Evolutionary conservation across 2,113 vertebrate species (phyloP).

Genomic region (Pachypanchax playfairii): DNA sequence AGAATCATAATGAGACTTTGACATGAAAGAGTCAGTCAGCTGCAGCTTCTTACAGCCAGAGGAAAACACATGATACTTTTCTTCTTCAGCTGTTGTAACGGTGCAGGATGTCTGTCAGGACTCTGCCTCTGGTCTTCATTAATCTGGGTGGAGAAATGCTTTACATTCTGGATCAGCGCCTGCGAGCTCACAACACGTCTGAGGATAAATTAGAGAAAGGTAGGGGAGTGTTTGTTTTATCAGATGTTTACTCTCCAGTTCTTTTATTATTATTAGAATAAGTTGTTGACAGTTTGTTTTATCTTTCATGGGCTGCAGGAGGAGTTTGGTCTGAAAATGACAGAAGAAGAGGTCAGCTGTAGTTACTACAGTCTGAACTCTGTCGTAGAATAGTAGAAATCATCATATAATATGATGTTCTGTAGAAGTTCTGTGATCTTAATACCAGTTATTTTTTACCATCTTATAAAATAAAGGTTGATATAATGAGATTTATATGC

Average conservation of each 20-base stretch:
- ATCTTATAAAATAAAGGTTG: too few relatives aligned
- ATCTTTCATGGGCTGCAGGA: conserved; percentile 79
- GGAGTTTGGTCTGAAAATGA: conserved; percentile 93
- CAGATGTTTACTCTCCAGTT: too few relatives aligned
- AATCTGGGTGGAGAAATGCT: conserved; percentile 95
- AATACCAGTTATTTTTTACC: too few relatives aligned
- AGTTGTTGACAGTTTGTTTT: too few relatives aligned
- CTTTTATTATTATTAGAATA: too few relatives aligned
- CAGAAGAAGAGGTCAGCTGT: conserved; percentile 87
- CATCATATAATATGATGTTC: too few relatives aligned
- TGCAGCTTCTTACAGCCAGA: not conserved
- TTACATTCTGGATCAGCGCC: conserved; percentile 91
- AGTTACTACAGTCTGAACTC: too few relatives aligned
- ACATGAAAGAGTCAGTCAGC: conserved; percentile 8
- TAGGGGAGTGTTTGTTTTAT: too few relatives aligned
- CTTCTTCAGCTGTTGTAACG: not conserved
- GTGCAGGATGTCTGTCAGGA: conserved; percentile 82
- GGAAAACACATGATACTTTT: not conserved
- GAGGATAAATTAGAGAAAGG: conserved; percentile 88
- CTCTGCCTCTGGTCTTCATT: conserved; percentile 90
- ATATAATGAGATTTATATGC: too few relatives aligned
- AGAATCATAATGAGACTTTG: conserved; percentile 34
- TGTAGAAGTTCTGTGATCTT: too few relatives aligned
- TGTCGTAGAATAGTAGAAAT: too few relatives aligned
- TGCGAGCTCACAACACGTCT: conserved; percentile 85